Evolutionary conservation across 2,797 vertebrate species (phyloP).

Genomic region (Dendrocincla tyrannina): DNA sequence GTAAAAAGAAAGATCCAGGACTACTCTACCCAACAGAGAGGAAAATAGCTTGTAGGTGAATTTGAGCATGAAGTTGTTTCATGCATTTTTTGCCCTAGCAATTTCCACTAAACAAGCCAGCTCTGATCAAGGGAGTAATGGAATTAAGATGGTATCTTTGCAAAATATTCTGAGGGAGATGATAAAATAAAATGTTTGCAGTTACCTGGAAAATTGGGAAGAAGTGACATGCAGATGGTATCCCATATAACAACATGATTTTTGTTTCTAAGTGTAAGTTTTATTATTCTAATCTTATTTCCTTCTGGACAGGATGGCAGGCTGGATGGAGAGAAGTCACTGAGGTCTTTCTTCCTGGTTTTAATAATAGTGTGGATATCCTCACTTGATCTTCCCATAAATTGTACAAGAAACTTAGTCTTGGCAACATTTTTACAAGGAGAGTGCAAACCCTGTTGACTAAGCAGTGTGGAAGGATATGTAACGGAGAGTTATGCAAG

Average conservation of each 20-base stretch:
- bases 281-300: background rate
- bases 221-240: background rate
- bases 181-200: background rate
- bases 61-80: background rate
- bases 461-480: background rate
- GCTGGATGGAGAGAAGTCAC: background rate
- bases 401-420: background rate
- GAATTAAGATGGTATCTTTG: background rate
- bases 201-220: background rate
- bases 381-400: background rate
- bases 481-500: background rate
- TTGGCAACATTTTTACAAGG: background rate
- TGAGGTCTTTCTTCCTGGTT: background rate
- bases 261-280: background rate
- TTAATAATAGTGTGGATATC: background rate
- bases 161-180: background rate
- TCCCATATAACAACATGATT: background rate
- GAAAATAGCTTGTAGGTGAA: background rate
- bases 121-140: background rate
- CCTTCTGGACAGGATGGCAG: background rate
- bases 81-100: background rate
- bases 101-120: background rate
- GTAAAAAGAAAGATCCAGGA: background rate
- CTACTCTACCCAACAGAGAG: background rate
- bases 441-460: background rate